Evolutionary conservation across 2,888 invertebrate species (phyloP).

Genomic region (Nephrocerus scutellatus): DNA sequence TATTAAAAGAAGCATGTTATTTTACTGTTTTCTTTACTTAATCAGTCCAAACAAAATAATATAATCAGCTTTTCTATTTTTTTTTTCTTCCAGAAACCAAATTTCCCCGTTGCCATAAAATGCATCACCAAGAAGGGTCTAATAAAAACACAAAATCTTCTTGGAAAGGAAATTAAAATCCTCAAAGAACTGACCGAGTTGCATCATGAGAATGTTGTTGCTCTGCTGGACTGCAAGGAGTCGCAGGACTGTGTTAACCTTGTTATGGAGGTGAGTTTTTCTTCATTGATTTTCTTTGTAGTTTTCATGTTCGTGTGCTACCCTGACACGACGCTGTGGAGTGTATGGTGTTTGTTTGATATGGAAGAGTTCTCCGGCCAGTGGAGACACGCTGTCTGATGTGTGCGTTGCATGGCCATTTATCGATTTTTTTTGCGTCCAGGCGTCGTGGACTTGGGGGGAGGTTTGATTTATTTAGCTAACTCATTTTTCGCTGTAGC

Average conservation of each 20-base stretch:
- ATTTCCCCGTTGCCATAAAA: slow-evolving; percentile 90
- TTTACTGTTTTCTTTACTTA: neutral
- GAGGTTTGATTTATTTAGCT: too few species aligned
- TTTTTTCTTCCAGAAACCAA: slow-evolving; percentile 64
- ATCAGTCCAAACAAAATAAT: neutral
- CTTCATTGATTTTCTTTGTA: slow-evolving; percentile 11
- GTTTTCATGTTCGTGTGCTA: too few species aligned
- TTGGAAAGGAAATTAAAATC: slow-evolving; percentile 98
- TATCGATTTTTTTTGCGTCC: too few species aligned
- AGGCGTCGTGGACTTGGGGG: too few species aligned
- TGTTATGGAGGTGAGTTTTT: slow-evolving; percentile 87
- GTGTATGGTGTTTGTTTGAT: too few species aligned
- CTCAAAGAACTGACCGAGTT: slow-evolving; percentile 94
- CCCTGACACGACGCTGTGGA: too few species aligned
- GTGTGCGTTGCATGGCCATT: too few species aligned
- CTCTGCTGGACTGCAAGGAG: slow-evolving; percentile 95
- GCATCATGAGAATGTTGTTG: slow-evolving; percentile 98
- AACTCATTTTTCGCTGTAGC: too few species aligned
- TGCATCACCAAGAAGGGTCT: slow-evolving; percentile 97
- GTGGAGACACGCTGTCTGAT: too few species aligned
- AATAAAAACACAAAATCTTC: slow-evolving; percentile 91
- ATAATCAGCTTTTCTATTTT: slow-evolving; percentile 10
- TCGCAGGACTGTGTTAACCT: slow-evolving; percentile 90
- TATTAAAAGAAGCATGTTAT: neutral
- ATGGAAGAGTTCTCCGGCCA: too few species aligned